Evolutionary conservation across 37 sponge, comb jelly and placozoan species (phyloP).

Genomic region (Oopsacas minuta): DNA sequence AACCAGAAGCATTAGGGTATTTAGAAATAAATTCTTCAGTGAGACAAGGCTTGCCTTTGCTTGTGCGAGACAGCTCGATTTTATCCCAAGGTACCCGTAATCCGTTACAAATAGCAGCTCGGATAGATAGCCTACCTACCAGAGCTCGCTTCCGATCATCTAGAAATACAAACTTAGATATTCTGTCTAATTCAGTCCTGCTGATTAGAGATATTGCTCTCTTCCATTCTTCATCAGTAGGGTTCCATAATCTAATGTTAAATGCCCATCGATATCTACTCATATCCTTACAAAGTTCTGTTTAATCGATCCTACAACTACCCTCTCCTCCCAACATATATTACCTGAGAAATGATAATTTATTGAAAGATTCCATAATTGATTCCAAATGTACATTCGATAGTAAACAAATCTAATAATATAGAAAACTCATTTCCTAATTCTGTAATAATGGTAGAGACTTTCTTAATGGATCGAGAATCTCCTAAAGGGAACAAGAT

Average conservation of each 20-base stretch:
- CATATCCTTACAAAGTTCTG: too few species aligned
- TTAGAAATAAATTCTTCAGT: neutral
- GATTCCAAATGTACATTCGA: neutral
- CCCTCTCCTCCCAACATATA: too few species aligned
- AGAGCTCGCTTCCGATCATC: neutral
- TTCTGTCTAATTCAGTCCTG: neutral
- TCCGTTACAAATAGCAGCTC: neutral
- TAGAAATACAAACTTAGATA: constrained; percentile 3
- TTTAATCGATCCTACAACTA: too few species aligned
- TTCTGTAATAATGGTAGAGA: neutral
- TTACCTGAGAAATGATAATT: too few species aligned
- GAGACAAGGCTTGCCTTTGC: constrained; percentile 9
- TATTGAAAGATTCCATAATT: neutral
- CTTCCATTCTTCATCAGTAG: neutral
- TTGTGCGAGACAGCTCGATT: neutral
- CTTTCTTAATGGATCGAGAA: neutral
- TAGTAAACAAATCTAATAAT: too few species aligned
- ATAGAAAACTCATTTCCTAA: neutral
- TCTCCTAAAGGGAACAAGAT: neutral
- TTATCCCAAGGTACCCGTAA: neutral
- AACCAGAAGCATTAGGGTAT: neutral
- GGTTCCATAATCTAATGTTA: neutral
- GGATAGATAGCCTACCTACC: neutral
- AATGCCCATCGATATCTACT: neutral
- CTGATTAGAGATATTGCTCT: neutral